Conservation (phyloP, 35 echinoderm and acorn worm species). For the Hemicentrotus pulcherrimus region DNA sequence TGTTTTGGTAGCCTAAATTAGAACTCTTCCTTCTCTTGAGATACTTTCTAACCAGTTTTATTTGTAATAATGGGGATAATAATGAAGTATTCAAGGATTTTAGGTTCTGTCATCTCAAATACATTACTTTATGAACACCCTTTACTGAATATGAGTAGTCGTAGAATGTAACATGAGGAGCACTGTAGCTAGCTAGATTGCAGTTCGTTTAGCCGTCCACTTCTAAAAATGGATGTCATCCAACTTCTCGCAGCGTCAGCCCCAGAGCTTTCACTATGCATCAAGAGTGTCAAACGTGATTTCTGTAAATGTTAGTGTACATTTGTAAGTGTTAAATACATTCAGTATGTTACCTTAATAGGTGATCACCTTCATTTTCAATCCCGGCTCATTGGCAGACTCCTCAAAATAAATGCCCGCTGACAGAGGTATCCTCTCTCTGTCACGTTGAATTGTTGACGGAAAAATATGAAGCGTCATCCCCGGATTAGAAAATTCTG, state of each 20-base stretch:
- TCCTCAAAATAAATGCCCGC: slow-evolving; percentile 1
- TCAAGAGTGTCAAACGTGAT: neutral
- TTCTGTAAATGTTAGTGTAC: slow-evolving; percentile 12
- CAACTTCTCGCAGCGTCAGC: neutral
- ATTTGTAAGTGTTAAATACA: slow-evolving; percentile 14
- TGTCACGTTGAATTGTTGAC: slow-evolving; percentile 17
- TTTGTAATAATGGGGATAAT: too few species aligned
- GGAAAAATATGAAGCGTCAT: slow-evolving; percentile 2
- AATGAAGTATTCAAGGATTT: neutral
- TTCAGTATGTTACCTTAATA: slow-evolving; percentile 13
- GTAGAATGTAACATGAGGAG: neutral
- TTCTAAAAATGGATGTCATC: neutral
- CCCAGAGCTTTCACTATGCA: neutral
- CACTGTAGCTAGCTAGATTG: neutral
- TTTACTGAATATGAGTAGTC: neutral
- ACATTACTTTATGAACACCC: too few species aligned
- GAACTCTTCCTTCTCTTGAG: too few species aligned
- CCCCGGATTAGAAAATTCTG: slow-evolving; percentile 1
- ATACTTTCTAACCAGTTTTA: too few species aligned
- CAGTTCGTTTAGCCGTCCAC: neutral
- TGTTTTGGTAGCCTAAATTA: too few species aligned
- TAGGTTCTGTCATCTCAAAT: neutral
- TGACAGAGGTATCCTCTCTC: neutral
- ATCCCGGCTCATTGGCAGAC: neutral
- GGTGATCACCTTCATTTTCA: neutral